These are phyloP conservation scores for Syngnathus scovelli DNA, from an alignment of 2,113 vertebrate genomes.

Conservation along the genomic window DNA sequence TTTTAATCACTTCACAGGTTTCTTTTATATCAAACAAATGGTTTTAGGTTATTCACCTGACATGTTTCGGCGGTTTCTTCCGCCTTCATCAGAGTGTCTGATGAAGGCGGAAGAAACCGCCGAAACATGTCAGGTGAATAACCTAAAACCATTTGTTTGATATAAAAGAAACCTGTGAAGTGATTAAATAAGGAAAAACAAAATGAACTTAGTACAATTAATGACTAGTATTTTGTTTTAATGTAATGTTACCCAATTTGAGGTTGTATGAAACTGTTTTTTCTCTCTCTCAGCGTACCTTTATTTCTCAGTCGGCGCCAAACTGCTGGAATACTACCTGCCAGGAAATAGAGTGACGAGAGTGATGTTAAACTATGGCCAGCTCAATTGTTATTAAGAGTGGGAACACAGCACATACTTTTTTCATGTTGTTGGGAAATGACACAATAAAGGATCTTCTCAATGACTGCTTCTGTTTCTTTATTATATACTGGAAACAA, in stretches of 20 bases:
- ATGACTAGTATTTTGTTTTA: neutral
- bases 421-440: neutral
- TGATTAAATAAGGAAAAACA: no score
- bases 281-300: slow-evolving; percentile 56
- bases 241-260: neutral
- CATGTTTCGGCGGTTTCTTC: no score
- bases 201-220: no score
- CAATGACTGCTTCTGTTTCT: neutral
- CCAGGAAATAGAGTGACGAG: slow-evolving; percentile 32
- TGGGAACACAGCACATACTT: neutral
- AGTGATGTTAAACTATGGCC: slow-evolving; percentile 61
- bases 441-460: neutral
- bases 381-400: slow-evolving; percentile 67
- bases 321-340: slow-evolving; percentile 64
- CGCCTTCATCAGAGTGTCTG: no score
- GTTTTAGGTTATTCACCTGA: no score
- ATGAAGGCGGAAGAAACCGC: no score
- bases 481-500: neutral
- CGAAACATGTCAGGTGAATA: no score
- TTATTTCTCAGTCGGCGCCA: slow-evolving; percentile 68
- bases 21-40: no score
- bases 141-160: no score
- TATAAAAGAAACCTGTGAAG: no score
- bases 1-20: no score
- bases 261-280: neutral